A percentile compares a stretch with the other conserved stretches of the same genome.
Conservation (phyloP, 2,888 invertebrate species). For the Callinectes sapidus region DNA sequence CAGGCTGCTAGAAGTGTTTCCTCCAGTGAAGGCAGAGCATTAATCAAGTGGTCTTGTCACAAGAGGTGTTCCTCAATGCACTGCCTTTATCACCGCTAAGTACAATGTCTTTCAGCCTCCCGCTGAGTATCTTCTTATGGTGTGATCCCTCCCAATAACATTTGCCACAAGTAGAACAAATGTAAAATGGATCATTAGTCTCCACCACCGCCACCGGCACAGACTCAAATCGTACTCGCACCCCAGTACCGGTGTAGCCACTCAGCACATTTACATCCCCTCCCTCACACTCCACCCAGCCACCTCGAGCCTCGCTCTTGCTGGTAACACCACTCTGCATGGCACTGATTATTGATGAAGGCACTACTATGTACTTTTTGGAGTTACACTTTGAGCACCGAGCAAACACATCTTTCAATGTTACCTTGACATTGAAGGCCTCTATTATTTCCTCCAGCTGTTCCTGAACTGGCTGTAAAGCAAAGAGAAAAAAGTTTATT, state of each 20-base stretch:
- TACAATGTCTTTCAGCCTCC: slow-evolving; percentile 40
- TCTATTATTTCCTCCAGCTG: slow-evolving; percentile 58
- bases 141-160: slow-evolving; percentile 83
- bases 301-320: neutral
- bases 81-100: neutral
- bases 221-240: slow-evolving; percentile 76
- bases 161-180: slow-evolving; percentile 86
- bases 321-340: slow-evolving; percentile 2
- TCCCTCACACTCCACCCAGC: slow-evolving; percentile 55
- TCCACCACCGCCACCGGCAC: slow-evolving; percentile 77
- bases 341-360: slow-evolving; percentile 30
- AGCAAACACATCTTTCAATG: slow-evolving; percentile 60
- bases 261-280: slow-evolving; percentile 49
- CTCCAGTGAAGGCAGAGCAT: neutral
- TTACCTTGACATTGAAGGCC: slow-evolving; percentile 55
- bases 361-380: slow-evolving; percentile 41
- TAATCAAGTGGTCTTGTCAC: neutral
- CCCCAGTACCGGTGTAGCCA: slow-evolving; percentile 50
- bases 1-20: neutral
- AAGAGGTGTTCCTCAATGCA: neutral
- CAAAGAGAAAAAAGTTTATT: neutral
- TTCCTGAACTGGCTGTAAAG: slow-evolving; percentile 46
- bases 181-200: slow-evolving; percentile 80
- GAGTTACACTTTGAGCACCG: slow-evolving; percentile 63
- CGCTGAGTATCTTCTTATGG: slow-evolving; percentile 75